Conservation (phyloP, 1,140 invertebrate species). For the Calliphora vicina region DNA sequence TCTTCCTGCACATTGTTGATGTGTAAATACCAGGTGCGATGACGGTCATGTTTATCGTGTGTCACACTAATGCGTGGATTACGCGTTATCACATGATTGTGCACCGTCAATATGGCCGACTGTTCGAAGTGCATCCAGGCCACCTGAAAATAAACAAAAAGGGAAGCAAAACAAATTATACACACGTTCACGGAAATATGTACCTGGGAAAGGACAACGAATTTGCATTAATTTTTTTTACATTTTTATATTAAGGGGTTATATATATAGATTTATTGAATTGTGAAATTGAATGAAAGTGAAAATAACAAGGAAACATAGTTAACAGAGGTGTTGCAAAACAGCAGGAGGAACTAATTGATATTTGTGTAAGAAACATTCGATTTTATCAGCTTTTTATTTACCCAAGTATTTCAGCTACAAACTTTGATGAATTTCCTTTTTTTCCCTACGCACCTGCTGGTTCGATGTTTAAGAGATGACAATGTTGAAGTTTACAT, state of each 20-base stretch:
- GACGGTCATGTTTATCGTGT: constrained; percentile 77
- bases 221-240: too few relatives aligned
- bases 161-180: background rate
- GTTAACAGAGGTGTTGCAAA: too few relatives aligned
- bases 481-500: background rate
- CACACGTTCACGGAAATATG: background rate
- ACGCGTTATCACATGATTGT: constrained; percentile 90
- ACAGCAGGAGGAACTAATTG: too few relatives aligned
- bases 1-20: constrained; percentile 89
- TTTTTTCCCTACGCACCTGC: too few relatives aligned
- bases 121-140: constrained; percentile 96
- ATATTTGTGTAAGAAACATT: too few relatives aligned
- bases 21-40: constrained; percentile 89
- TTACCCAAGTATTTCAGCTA: too few relatives aligned
- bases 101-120: constrained; percentile 90
- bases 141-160: constrained; percentile 69
- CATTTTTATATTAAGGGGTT: too few relatives aligned
- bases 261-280: too few relatives aligned
- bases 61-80: constrained; percentile 91
- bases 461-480: background rate
- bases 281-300: too few relatives aligned
- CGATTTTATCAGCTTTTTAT: too few relatives aligned
- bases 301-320: too few relatives aligned
- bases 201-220: background rate
- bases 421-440: too few relatives aligned